Base-by-base conservation (phyloP, 2,888 invertebrate species). In the Hypercompe scribonia region DNA sequence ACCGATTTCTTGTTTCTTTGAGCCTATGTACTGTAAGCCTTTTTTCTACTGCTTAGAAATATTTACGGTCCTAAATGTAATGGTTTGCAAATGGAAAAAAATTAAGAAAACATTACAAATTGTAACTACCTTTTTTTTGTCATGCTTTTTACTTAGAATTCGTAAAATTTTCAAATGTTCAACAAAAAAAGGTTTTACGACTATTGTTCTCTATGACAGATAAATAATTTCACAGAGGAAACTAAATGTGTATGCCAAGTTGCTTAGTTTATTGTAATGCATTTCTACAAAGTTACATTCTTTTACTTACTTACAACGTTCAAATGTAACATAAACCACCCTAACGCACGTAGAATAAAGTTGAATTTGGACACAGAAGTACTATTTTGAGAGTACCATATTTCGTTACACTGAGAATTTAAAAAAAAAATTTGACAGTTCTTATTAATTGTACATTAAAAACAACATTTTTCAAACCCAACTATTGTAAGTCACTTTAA, bases 271-370 rank as follows among this genome's bases (percentile, higher is more conserved):
- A 54, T 64, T 42, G 5, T 33, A 64, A 42, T 34, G 15, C 13
- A 61, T 42, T 24, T 69, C 31, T 42, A 33, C 33, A 33, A 39
- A 61, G 24, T n/a, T 54, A 50, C 11, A 34, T 18, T 24, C 54
- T 33, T 31, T 46, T 76, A 71, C 72, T 65, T 21, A 28, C 28
- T 11, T 24, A 54, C 50, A 54, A 54, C 50, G n/a, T 24, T 24
- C 50, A 24, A 54, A 54, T 54, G n/a, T 11, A 54, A 54, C 11
- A 54, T 54, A 54, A 54, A 24, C 10, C n/a, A n/a, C 50, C n/a
- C n/a, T 54, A 54, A 54, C 50, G 50, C 10, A 54, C 50, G 11
- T 54, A n/a, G n/a, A 24, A 54, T 54, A 54, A 54, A 54, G 50
- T 54, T 54, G 24, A 54, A 54, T n/a, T 54, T 54, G 2, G 50